A percentile compares a stretch with the other conserved stretches of the same genome.
Evolutionary conservation across 2,797 vertebrate species (phyloP).

Genomic region (Xenopus petersii): DNA sequence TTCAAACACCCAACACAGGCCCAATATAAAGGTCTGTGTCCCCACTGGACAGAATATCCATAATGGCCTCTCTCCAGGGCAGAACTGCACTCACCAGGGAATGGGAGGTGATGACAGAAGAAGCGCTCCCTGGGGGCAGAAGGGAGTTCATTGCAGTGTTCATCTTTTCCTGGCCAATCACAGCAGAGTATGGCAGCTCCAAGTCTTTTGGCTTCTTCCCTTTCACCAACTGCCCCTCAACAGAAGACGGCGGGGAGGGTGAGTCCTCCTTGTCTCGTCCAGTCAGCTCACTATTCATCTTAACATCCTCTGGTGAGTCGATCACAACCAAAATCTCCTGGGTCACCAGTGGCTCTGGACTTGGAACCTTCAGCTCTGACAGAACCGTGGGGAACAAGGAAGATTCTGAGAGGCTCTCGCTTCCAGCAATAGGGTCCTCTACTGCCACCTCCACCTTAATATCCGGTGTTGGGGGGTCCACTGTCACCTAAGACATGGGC

Average conservation of each 20-base stretch:
- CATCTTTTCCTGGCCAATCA: constrained; percentile 74
- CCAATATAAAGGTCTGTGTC: too few relatives aligned
- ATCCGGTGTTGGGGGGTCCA: constrained; percentile 54
- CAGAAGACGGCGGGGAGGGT: background rate
- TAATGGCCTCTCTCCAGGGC: too few relatives aligned
- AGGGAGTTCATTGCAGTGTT: constrained; percentile 76
- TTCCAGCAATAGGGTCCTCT: constrained; percentile 43
- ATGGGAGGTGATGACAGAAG: constrained; percentile 82
- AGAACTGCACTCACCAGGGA: constrained; percentile 65
- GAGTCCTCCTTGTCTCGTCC: constrained; percentile 34
- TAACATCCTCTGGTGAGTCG: constrained; percentile 50
- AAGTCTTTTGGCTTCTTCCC: constrained; percentile 84
- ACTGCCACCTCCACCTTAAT: constrained; percentile 45
- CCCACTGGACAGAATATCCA: too few relatives aligned
- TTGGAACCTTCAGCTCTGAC: constrained; percentile 58
- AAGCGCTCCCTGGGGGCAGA: constrained; percentile 77
- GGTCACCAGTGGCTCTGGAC: constrained; percentile 54
- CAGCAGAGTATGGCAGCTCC: constrained; percentile 82
- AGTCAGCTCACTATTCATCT: constrained; percentile 55
- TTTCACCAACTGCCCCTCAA: constrained; percentile 69
- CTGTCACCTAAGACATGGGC: constrained; percentile 51
- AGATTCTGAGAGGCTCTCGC: constrained; percentile 34
- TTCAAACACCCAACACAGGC: too few relatives aligned
- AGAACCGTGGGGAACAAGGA: constrained; percentile 49
- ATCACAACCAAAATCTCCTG: constrained; percentile 64